These are phyloP conservation scores for Schrankia costaestrigalis DNA, from an alignment of 2,888 invertebrate species.

Conservation along the genomic window DNA sequence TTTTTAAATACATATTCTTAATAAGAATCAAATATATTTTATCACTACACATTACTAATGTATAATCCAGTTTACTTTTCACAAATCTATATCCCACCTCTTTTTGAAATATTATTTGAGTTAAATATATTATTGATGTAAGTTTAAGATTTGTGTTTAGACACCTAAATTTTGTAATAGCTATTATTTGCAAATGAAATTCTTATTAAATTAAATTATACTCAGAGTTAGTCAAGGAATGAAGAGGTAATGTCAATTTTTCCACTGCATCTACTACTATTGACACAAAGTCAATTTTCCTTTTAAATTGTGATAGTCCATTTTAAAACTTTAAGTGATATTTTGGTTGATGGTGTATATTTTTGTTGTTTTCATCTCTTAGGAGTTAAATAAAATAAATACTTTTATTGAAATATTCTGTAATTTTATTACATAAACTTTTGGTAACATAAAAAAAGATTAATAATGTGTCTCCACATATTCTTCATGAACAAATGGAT, in stretches of 20 bases:
- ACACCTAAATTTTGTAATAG: too few relatives aligned
- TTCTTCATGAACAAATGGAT: conserved; percentile 89
- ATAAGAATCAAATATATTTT: too few relatives aligned
- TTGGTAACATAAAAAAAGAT: conserved; percentile 15
- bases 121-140: too few relatives aligned
- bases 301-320: conserved; percentile 69
- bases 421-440: conserved; percentile 41
- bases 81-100: too few relatives aligned
- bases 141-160: too few relatives aligned
- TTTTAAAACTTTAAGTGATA: conserved; percentile 63
- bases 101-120: too few relatives aligned
- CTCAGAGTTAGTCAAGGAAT: conserved; percentile 13
- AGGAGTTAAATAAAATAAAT: conserved; percentile 59
- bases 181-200: too few relatives aligned
- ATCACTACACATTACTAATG: too few relatives aligned
- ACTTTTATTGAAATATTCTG: conserved; percentile 52
- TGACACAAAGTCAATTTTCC: conserved; percentile 52
- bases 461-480: conserved; percentile 35
- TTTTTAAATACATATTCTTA: too few relatives aligned
- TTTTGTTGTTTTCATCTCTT: conserved; percentile 70
- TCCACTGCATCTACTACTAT: conserved; percentile 11
- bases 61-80: too few relatives aligned
- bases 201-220: too few relatives aligned
- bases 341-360: conserved; percentile 69
- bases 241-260: conserved; percentile 32